Base-by-base conservation (phyloP, 2,888 invertebrate species). In the Rapana venosa region DNA sequence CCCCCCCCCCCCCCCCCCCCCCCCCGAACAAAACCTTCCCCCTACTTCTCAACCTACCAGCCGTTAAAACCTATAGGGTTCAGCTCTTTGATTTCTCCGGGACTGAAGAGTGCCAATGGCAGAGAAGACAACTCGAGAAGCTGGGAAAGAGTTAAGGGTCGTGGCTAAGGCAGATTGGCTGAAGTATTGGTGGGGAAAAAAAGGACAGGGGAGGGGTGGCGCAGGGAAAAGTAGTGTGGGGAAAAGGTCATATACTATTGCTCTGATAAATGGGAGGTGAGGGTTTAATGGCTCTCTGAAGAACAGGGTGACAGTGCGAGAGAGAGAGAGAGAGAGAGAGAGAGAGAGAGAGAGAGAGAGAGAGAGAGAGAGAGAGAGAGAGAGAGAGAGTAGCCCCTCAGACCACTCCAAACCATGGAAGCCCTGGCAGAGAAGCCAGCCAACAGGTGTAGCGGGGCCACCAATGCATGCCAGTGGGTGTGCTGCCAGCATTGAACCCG, bases 61-160 rank as follows among this genome's bases (percentile, higher is more conserved):
- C 47, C 8, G 47, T 47, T 47, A 47, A 47, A 47, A 47, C 47
- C 47, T 47, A n/a, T n/a, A 47, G 47, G 47, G 47, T 47, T 47
- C 47, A 47, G 47, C 47, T 47, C 47, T 8, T 47, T 2, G n/a
- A 77, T 30, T 77, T 26, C 30, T 77, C 4, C n/a, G n/a, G 13
- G 77, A 30, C 13, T 77, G 77, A 77, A 30, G 77, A 77, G 77
- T n/a, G 26, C 26, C 77, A 30, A 1, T 30, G 77, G n/a, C 30
- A 30, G 30, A 4, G 77, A 1, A 77, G 77, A n/a, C 77, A 77
- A 77, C 77, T 11, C 30, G 77, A 77, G 47, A 30, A 77, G 77
- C 30, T 30, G n/a, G 77, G 30, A 77, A 26, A 77, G 77, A 77
- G 77, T 77, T 77, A 77, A 77, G 77, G 77, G 77, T 77, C 77